Evolutionary conservation across 2,888 invertebrate species (phyloP), one percentile per base, ranked within the genome.

Genomic region (Luperina nickerlii): DNA sequence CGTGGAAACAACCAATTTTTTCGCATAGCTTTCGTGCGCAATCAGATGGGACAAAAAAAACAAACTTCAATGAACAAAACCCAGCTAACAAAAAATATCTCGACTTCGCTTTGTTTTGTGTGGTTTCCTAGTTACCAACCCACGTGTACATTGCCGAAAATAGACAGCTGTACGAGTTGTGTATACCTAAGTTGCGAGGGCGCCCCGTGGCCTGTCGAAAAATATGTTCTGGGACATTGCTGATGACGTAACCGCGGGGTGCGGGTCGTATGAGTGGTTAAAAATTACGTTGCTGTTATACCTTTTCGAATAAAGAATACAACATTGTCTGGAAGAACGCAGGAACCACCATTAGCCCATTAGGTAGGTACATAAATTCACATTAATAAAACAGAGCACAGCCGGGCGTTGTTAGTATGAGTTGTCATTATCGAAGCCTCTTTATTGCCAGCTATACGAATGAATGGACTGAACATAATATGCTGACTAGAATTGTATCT

Each of bases 61-160:
- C 5, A 5, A 38, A 38, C 38, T 5, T 74, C 54, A 75, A 24
- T 57, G 42, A 42, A 54, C 20, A 74, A 75, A 75, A 75, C 27
- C 20, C 20, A 75, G 2, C 2, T 20, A 8, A 13, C 71, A 74
- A 74, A 67, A 69, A 27, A 7, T 1, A 32, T 18, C 1, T 65
- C 5, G 20, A 20, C 9, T 48, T 48, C 20, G 11, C 13, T 27
- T 13, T 11, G 45, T 27, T 9, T 67, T 11, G 45, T 27, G 18
- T 67, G 67, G 5, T 3, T 32, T 32, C 2, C 2, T 24, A 3
- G 0, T 9, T 32, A 32, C 32, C 32, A 1, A 32, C 32, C 1
- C 32, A 32, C 32, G 32, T 32, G 32, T 32, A 32, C 32, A 32
- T 32, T 32, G 32, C 32, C 32, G 32, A 32, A 32, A 32, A 32